Conservation (phyloP, 2,113 vertebrate species). For the Heterochromis multidens region DNA sequence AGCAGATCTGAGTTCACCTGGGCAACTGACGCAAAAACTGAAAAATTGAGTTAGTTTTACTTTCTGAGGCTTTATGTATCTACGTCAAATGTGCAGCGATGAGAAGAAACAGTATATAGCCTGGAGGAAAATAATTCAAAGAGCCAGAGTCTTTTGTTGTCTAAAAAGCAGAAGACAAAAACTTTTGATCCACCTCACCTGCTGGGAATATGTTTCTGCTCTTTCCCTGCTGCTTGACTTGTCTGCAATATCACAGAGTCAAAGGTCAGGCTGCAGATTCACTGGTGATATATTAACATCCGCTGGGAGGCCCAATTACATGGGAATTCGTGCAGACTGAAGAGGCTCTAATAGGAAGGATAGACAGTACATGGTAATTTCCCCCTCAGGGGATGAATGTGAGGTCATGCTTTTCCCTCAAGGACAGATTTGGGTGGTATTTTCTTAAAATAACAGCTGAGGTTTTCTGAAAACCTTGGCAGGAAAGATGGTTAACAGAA, state of each 20-base stretch:
- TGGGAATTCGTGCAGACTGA: conserved; percentile 24
- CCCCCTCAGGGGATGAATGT: neutral
- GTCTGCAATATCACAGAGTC: conserved; percentile 32
- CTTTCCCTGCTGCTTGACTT: neutral
- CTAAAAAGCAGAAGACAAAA: neutral
- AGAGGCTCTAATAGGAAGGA: neutral
- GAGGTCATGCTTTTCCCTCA: conserved; percentile 20
- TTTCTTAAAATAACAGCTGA: conserved; percentile 6
- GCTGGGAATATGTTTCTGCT: conserved; percentile 1
- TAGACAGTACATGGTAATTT: neutral
- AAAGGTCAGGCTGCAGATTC: conserved; percentile 55
- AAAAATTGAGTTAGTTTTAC: neutral
- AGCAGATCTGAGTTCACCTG: neutral
- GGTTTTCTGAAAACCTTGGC: neutral
- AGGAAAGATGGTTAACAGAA: neutral
- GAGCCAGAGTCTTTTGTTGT: neutral
- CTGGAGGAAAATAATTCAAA: neutral
- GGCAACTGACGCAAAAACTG: neutral
- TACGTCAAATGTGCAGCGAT: neutral
- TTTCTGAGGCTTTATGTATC: neutral
- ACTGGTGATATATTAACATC: conserved; percentile 70
- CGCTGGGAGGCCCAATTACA: conserved; percentile 21
- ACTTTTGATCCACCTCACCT: conserved; percentile 34
- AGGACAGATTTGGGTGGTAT: neutral
- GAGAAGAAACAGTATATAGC: neutral